Evolutionary conservation across 2,113 vertebrate species (phyloP), one percentile per base, ranked within the genome.

Genomic region (Ceratotherium simum): DNA sequence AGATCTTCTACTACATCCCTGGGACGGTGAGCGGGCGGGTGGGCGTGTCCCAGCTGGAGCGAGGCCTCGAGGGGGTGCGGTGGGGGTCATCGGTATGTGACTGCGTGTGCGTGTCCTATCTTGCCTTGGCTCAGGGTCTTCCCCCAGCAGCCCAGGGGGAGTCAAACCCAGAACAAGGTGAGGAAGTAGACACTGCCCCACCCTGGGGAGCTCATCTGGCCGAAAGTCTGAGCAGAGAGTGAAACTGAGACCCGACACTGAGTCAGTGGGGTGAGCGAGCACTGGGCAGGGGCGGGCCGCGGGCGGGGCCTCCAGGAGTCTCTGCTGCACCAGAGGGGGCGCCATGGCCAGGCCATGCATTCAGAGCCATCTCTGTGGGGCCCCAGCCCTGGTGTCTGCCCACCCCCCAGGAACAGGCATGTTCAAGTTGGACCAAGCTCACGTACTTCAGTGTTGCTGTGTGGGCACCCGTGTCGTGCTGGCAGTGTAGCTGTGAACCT

Each of bases 1-100:
- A 98, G 97, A 98, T 99, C 96, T 98, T 99, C 96, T 97, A 98
- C 96, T 99, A 99, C 67, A 98, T 99, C 27, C 98, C 99, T 0
- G 99, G 98, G 20, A 98, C 98, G 98, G 99, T 98, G 98, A 99
- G 97, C 84, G 0, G 80, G 60, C 36, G 21, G 90, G 54, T 14
- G 39, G 73, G 88, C 12, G 39, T 18, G 86, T 14, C 67, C 58
- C 16, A 6, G 82, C 82, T 65, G 8, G 48, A 33, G 73, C 42
- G 82, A 7, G 23, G 76, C 76, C 73, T 17, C n/a, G 6, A 67
- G 7, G 70, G 78, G 81, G 18, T 5, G 69, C 29, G 8, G 67
- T 0, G 36, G 58, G 0, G 46, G 76, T 58, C 76, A 80, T 36
- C 56, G 46, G 64, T 8, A 17, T 36, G 14, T 51, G 64, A 18